A percentile compares a stretch with the other conserved stretches of the same genome.
Evolutionary conservation across 2,113 vertebrate genomes (phyloP).

Genomic region (Hemibagrus wyckioides): DNA sequence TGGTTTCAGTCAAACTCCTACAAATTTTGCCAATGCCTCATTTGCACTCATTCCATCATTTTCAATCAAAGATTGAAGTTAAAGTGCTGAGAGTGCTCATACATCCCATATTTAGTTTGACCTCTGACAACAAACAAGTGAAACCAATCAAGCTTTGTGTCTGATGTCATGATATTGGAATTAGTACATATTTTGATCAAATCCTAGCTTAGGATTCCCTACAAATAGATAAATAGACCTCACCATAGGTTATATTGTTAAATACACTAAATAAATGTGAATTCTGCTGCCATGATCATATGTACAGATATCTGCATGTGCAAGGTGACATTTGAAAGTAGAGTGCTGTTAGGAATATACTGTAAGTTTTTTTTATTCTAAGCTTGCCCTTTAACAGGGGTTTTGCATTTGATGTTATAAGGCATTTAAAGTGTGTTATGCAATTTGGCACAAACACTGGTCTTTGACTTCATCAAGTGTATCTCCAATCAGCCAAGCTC

Average conservation of each 20-base stretch:
- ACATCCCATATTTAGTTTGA: conserved; percentile 27
- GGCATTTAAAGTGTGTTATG: conserved; percentile 62
- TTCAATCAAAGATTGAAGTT: conserved; percentile 30
- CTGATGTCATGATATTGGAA: conserved; percentile 52
- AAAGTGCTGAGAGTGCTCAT: conserved; percentile 9
- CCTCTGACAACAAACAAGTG: conserved; percentile 40
- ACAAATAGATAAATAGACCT: not conserved
- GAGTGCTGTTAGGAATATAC: conserved; percentile 39
- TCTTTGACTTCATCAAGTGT: conserved; percentile 56
- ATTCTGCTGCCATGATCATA: not conserved
- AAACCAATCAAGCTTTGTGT: conserved; percentile 34
- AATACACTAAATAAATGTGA: not conserved
- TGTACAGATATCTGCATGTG: not conserved
- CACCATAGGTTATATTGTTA: not conserved
- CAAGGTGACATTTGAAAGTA: not conserved
- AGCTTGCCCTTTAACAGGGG: conserved; percentile 62
- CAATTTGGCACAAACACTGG: conserved; percentile 62
- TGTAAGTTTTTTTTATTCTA: conserved; percentile 51
- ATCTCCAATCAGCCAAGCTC: conserved; percentile 50
- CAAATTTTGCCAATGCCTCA: conserved; percentile 26
- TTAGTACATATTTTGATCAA: conserved; percentile 1
- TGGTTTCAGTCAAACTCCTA: conserved; percentile 15
- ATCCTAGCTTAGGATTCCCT: conserved; percentile 16
- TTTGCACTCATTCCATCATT: conserved; percentile 35
- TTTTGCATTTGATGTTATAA: conserved; percentile 59